These are phyloP conservation scores for Parotia lawesii DNA, from an alignment of 2,113 vertebrate species.

Conservation along the genomic window DNA sequence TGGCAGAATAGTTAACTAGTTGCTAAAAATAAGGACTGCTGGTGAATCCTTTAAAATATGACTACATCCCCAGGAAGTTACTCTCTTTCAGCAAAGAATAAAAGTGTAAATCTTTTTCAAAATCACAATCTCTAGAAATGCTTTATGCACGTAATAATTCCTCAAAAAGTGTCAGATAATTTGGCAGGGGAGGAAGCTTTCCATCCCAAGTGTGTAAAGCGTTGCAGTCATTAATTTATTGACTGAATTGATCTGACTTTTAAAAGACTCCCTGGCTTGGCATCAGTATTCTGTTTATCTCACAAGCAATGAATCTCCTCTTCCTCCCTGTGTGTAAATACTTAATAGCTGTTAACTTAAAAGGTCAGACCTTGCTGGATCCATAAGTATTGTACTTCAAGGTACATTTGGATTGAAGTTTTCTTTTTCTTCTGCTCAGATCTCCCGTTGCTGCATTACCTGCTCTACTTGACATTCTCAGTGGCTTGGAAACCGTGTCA, in stretches of 20 bases:
- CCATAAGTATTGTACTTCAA: neutral
- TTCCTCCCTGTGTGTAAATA: neutral
- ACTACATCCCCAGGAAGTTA: neutral
- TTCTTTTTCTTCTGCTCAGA: neutral
- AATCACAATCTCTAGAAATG: slow-evolving; percentile 47
- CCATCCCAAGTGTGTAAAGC: slow-evolving; percentile 16
- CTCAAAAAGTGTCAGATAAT: slow-evolving; percentile 50
- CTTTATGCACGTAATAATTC: slow-evolving; percentile 13
- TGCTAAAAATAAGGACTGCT: neutral
- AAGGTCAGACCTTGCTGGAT: neutral
- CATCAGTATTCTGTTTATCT: slow-evolving; percentile 31
- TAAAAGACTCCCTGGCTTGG: slow-evolving; percentile 30
- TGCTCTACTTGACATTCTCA: neutral
- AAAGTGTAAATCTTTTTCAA: neutral
- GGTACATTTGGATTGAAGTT: neutral
- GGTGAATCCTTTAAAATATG: neutral
- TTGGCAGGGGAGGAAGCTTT: slow-evolving; percentile 5
- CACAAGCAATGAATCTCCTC: neutral
- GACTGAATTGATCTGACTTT: slow-evolving; percentile 55
- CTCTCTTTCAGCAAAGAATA: neutral
- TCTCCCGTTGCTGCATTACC: neutral
- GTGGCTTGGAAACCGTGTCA: neutral
- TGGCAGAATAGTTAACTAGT: slow-evolving; percentile 6
- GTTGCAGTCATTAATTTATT: slow-evolving; percentile 59
- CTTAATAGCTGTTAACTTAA: slow-evolving; percentile 24